phyloP scores from a whole-genome alignment of 1,140 invertebrate genomes.

The Xylocopa sonorina region DNA sequence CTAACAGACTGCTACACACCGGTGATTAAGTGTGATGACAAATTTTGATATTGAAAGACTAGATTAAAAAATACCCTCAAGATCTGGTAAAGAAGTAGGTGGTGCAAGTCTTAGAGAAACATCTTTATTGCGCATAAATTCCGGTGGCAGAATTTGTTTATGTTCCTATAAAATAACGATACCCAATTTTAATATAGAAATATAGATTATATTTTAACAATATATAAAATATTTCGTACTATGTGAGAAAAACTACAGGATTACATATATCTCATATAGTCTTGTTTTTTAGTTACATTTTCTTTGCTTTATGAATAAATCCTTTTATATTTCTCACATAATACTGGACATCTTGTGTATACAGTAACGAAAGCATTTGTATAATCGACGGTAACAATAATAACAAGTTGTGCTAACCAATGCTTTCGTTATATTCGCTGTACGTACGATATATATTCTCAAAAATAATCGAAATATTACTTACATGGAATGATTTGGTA shows the following conservation, averaged over 20 bases:
- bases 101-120: conserved; percentile 76
- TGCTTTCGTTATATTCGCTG: no score
- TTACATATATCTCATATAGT: no score
- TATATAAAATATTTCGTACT: no score
- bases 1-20: conserved; percentile 36
- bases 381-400: no score
- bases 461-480: conserved; percentile 27
- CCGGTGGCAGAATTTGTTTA: conserved; percentile 74
- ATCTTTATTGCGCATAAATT: conserved; percentile 75
- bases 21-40: background rate
- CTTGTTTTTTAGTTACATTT: no score
- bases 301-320: no score
- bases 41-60: conserved; percentile 65
- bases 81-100: conserved; percentile 75
- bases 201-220: background rate
- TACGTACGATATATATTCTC: background rate
- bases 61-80: conserved; percentile 80
- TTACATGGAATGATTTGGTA: conserved; percentile 66
- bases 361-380: no score
- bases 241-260: no score
- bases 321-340: no score
- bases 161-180: conserved; percentile 68
- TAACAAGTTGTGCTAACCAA: no score
- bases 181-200: conserved; percentile 14
- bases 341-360: no score